phyloP scores from a whole-genome alignment of 1,140 invertebrate genomes.

The Drosophila ambigua region DNA sequence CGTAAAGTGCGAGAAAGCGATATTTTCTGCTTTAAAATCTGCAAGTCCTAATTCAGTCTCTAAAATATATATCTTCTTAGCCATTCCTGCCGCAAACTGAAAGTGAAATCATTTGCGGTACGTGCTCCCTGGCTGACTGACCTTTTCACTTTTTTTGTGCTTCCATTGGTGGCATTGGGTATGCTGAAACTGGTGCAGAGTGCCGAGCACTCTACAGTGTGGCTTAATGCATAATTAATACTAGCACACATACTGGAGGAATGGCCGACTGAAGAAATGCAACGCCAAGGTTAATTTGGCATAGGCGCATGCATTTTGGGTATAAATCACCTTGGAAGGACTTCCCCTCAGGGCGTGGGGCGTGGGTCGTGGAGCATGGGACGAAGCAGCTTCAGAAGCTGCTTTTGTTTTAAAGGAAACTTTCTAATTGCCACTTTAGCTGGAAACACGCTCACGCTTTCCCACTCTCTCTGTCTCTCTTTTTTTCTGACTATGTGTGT shows the following conservation, averaged over 20 bases:
- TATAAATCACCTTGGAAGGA: conserved; percentile 73
- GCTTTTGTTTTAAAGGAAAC: conserved; percentile 74
- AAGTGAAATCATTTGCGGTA: conserved; percentile 14
- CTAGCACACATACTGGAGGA: conserved; percentile 47
- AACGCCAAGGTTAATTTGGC: conserved; percentile 77
- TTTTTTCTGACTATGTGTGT: background rate
- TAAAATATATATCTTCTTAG: too few relatives aligned
- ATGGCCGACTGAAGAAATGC: conserved; percentile 39
- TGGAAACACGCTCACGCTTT: conserved; percentile 33
- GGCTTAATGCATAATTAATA: conserved; percentile 71
- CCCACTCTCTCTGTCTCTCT: background rate
- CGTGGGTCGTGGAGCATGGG: conserved; percentile 23
- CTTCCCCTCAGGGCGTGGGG: conserved; percentile 3
- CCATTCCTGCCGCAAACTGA: too few relatives aligned
- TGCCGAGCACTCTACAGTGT: conserved; percentile 1
- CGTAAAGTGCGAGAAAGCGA: too few relatives aligned
- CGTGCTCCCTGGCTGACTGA: conserved; percentile 35
- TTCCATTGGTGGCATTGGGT: conserved; percentile 6
- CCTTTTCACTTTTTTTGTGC: conserved; percentile 36
- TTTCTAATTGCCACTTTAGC: conserved; percentile 80
- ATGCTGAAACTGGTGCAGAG: conserved; percentile 3
- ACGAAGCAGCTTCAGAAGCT: conserved; percentile 42
- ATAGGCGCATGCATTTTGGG: conserved; percentile 63
- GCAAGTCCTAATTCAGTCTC: too few relatives aligned
- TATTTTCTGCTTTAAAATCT: too few relatives aligned